phyloP scores from a whole-genome alignment of 2,888 invertebrate genomes.

The Heliconius charithonia region DNA sequence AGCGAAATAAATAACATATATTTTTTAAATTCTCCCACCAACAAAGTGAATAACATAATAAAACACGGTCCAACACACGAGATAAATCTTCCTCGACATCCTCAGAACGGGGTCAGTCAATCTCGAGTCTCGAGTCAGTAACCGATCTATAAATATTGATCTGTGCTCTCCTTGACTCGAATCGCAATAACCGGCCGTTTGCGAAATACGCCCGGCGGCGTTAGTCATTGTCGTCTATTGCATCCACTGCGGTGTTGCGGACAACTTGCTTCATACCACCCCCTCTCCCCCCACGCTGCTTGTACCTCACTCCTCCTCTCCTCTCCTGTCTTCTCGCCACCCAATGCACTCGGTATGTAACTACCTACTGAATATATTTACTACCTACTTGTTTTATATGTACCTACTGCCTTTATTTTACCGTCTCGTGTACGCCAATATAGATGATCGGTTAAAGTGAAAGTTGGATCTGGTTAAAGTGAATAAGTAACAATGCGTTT shows the following conservation, averaged over 20 bases:
- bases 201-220: conserved; percentile 71
- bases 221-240: conserved; percentile 78
- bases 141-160: conserved; percentile 68
- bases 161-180: conserved; percentile 73
- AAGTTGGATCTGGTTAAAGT: conserved; percentile 33
- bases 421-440: conserved; percentile 24
- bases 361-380: not conserved
- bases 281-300: not conserved
- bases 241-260: conserved; percentile 55
- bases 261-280: conserved; percentile 48
- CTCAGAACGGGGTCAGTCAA: conserved; percentile 64
- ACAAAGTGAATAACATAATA: conserved; percentile 46
- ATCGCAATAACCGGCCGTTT: conserved; percentile 70
- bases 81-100: conserved; percentile 58
- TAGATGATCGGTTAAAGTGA: conserved; percentile 43
- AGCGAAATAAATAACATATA: no score
- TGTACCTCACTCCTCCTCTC: not conserved
- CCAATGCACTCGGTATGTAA: conserved; percentile 39
- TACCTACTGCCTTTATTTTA: conserved; percentile 37
- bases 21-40: conserved; percentile 33
- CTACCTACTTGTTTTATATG: no score
- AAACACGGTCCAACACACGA: conserved; percentile 47
- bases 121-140: conserved; percentile 54
- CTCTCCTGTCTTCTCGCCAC: conserved; percentile 12
- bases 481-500: conserved; percentile 9